Conservation (phyloP, 1,140 invertebrate genomes). For the Hyles euphorbiae region DNA sequence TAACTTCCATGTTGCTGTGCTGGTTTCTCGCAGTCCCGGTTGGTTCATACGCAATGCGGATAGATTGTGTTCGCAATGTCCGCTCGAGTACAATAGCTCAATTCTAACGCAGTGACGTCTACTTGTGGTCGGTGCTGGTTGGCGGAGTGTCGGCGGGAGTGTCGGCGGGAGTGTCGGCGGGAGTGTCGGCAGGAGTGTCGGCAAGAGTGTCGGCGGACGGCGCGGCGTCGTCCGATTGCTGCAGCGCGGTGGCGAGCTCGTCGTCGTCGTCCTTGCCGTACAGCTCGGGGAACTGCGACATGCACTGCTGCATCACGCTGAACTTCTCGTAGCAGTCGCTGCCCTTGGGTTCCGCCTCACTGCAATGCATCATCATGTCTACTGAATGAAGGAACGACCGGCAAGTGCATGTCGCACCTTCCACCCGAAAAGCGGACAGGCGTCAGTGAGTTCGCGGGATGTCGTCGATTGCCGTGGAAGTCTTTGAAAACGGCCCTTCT, state of each 20-base stretch:
- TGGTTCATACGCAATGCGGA: too few relatives aligned
- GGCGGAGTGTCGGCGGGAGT: conserved; percentile 1
- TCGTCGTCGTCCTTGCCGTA: conserved; percentile 84
- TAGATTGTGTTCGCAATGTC: too few relatives aligned
- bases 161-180: neutral
- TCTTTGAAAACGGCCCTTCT: neutral
- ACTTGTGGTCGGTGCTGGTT: too few relatives aligned
- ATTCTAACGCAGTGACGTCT: too few relatives aligned
- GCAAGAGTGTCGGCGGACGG: neutral
- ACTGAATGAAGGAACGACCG: neutral
- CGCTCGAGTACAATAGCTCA: too few relatives aligned
- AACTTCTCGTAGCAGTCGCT: conserved; percentile 94
- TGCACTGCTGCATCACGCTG: conserved; percentile 94
- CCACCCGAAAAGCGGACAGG: neutral
- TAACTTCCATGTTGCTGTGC: too few relatives aligned
- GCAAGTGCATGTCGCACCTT: too few relatives aligned
- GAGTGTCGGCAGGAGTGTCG: neutral
- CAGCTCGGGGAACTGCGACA: conserved; percentile 90
- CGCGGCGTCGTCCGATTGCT: conserved; percentile 10
- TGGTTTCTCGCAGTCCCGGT: too few relatives aligned
- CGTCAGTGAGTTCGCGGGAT: neutral
- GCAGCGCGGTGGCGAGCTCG: conserved; percentile 35
- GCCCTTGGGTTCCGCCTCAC: conserved; percentile 85
- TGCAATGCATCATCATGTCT: conserved; percentile 32
- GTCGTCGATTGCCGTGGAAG: neutral